Evolutionary conservation across 2,113 vertebrate species (phyloP), one percentile per base, ranked within the genome.

Genomic region (Oxyruncus cristatus): DNA sequence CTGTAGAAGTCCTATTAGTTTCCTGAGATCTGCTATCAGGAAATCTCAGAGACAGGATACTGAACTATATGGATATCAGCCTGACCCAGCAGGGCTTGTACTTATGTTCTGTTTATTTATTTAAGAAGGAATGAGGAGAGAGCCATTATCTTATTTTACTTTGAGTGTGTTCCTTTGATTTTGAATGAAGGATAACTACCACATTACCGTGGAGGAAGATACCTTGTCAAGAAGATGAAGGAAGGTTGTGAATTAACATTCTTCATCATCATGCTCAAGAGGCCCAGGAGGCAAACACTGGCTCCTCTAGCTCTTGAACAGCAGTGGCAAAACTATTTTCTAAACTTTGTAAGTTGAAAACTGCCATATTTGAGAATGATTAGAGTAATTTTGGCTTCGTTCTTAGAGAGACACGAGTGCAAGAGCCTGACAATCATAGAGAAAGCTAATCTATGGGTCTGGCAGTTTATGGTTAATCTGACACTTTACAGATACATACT

Each of bases 71-170:
- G 58, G 37, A 22, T 93, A 84, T 84, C 80, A 86, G 83, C 72
- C 42, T 89, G 55, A 55, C 42, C 24, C 73, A 81, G 70, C 56
- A 59, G 80, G 76, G n/a, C 73, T 87, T 23, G 42, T 81, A 72
- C 72, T 93, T 59, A 14, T 28, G 18, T 67, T 53, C 72, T 91
- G 8, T 94, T 93, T 95, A 86, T 95, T 94, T 93, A 59, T 63
- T 22, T 80, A 81, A 91, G 73, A 52, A 52, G 61, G 28, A 46
- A 49, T 52, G 12, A 13, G 30, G 23, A 56, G 20, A 49, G 56
- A 91, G 27, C 42, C 32, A 53, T 68, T 72, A 81, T 88, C 52
- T 91, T 76, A 65, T 90, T 94, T 85, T 68, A 24, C 39, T 78
- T 88, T 84, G 47, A 90, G 47, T 73, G 12, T 1, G 1, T 63